Evolutionary conservation across 2,113 vertebrate species (phyloP).

Genomic region (Forbesichthys papilliferus): DNA sequence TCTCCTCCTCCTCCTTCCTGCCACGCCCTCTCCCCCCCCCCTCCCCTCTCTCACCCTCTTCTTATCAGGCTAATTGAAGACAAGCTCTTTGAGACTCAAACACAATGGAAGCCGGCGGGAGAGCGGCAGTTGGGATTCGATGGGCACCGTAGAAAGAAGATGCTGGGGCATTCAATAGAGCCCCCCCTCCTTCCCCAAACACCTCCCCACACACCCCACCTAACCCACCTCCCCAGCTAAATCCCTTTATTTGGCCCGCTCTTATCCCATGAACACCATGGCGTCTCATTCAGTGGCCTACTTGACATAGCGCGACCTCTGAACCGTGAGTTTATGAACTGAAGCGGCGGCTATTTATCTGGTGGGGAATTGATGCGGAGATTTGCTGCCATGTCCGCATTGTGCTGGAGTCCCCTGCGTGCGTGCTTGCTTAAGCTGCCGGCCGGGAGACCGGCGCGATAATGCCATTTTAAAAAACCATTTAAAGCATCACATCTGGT

Average conservation of each 20-base stretch:
- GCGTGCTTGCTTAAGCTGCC: constrained; percentile 60
- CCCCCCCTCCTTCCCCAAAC: constrained; percentile 16
- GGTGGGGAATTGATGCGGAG: constrained; percentile 59
- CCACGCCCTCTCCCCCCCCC: constrained; percentile 21
- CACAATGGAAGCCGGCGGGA: constrained; percentile 71
- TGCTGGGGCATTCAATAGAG: constrained; percentile 62
- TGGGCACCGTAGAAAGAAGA: constrained; percentile 62
- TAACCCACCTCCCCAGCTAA: constrained; percentile 52
- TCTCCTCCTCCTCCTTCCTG: not conserved
- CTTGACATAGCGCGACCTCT: constrained; percentile 75
- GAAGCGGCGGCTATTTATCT: constrained; percentile 72
- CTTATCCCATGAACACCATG: constrained; percentile 60
- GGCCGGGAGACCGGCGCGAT: constrained; percentile 21
- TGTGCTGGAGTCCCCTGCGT: constrained; percentile 50
- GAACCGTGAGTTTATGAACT: constrained; percentile 75
- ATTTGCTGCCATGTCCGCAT: constrained; percentile 61
- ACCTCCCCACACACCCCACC: constrained; percentile 7
- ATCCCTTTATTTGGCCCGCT: constrained; percentile 66
- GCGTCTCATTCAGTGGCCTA: constrained; percentile 70
- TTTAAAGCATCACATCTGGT: not conserved
- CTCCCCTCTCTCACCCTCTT: constrained; percentile 55
- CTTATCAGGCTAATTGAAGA: constrained; percentile 80
- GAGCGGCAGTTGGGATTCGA: constrained; percentile 73
- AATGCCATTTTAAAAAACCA: constrained; percentile 45
- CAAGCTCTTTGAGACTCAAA: constrained; percentile 71